phyloP scores from a whole-genome alignment of 2,113 vertebrate species.

The Orientallactaga bullata region DNA sequence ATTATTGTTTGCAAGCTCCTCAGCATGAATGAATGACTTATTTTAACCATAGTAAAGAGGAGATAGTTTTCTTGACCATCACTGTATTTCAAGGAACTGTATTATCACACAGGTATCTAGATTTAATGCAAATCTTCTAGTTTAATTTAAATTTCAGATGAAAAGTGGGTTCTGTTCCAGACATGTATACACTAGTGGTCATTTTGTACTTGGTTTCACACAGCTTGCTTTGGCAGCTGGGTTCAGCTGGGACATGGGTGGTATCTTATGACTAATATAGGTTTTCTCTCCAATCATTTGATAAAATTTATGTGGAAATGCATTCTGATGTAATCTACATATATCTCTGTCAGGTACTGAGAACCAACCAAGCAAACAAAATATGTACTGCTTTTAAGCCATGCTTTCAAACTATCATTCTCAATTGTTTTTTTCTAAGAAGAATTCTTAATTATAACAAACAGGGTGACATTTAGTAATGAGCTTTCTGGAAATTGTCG shows the following conservation, averaged over 20 bases:
- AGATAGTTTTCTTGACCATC: slow-evolving; percentile 63
- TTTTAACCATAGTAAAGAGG: slow-evolving; percentile 45
- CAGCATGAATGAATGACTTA: slow-evolving; percentile 72
- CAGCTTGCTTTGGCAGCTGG: accelerated
- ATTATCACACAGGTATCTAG: background rate
- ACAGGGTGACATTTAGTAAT: background rate
- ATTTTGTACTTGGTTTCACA: accelerated
- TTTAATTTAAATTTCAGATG: slow-evolving; percentile 46
- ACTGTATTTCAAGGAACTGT: slow-evolving; percentile 51
- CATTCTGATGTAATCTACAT: background rate
- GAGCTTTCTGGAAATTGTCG: background rate
- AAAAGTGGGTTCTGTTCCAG: background rate
- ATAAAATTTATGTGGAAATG: slow-evolving; percentile 25
- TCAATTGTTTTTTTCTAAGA: slow-evolving; percentile 1
- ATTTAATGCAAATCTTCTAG: background rate
- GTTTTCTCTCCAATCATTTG: background rate
- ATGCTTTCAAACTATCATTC: background rate
- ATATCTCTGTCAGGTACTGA: background rate
- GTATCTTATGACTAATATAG: background rate
- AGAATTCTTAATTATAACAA: background rate
- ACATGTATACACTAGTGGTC: background rate
- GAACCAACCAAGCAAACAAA: background rate
- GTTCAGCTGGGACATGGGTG: background rate
- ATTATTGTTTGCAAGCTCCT: slow-evolving; percentile 62
- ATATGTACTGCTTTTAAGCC: background rate